Conservation (phyloP, 1,140 invertebrate species). For the Papilio dardanus region DNA sequence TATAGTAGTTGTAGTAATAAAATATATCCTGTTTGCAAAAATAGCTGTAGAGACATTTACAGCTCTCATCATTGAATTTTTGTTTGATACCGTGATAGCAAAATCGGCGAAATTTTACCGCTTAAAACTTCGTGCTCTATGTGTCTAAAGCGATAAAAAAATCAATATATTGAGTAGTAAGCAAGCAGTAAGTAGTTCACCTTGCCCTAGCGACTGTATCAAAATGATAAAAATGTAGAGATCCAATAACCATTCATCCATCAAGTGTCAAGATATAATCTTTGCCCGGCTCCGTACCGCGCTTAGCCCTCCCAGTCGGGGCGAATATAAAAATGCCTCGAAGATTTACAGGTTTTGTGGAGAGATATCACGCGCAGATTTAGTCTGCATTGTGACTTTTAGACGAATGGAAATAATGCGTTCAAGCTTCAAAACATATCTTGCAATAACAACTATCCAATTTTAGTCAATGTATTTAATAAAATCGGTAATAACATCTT, state of each 20-base stretch:
- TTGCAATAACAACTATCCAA: background rate
- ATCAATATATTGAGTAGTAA: slow-evolving; percentile 15
- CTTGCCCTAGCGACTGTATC: slow-evolving; percentile 72
- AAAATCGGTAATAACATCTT: background rate
- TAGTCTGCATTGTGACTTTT: slow-evolving; percentile 66
- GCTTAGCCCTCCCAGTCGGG: slow-evolving; percentile 71
- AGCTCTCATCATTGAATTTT: no score
- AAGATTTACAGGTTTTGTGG: slow-evolving; percentile 78
- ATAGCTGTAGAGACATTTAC: no score
- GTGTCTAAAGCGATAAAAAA: background rate
- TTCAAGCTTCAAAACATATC: slow-evolving; percentile 26
- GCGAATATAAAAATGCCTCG: slow-evolving; percentile 79
- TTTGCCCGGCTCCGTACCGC: slow-evolving; percentile 66
- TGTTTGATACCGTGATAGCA: no score
- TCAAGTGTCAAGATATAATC: slow-evolving; percentile 84
- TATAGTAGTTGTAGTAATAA: no score
- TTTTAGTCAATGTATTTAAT: background rate
- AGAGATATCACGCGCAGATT: slow-evolving; percentile 73
- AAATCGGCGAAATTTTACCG: no score
- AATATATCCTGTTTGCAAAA: no score
- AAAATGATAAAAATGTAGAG: slow-evolving; percentile 84
- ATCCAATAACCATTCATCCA: slow-evolving; percentile 84
- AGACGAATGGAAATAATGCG: slow-evolving; percentile 49
- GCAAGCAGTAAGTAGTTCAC: slow-evolving; percentile 50
- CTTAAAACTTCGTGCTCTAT: background rate